Conservation (phyloP, 2,888 invertebrate species). For the Bibio marci region DNA sequence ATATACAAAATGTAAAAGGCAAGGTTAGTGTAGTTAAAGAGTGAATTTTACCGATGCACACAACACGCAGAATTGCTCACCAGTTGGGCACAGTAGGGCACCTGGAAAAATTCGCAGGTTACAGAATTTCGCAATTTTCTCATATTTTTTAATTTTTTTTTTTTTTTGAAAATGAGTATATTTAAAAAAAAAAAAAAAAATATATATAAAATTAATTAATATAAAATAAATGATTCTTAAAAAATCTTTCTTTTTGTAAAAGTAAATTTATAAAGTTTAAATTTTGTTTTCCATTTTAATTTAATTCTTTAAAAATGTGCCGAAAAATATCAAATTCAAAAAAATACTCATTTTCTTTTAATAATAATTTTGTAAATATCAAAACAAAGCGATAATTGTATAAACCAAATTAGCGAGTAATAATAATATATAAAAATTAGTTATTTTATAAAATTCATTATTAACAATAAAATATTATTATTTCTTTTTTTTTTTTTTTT, state of each 20-base stretch:
- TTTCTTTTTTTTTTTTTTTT: too few relatives aligned
- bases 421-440: too few relatives aligned
- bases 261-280: too few relatives aligned
- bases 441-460: too few relatives aligned
- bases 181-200: slow-evolving; percentile 1
- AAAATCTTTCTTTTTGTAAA: too few relatives aligned
- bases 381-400: background rate
- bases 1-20: slow-evolving; percentile 1
- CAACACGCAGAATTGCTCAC: slow-evolving; percentile 91
- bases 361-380: background rate
- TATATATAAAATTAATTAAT: too few relatives aligned
- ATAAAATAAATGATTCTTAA: too few relatives aligned
- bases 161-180: background rate
- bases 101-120: slow-evolving; percentile 35
- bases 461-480: too few relatives aligned
- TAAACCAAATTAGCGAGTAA: background rate
- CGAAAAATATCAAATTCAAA: background rate
- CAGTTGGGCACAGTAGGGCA: slow-evolving; percentile 86
- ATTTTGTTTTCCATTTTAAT: background rate
- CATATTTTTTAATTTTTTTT: slow-evolving; percentile 4
- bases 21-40: slow-evolving; percentile 28
- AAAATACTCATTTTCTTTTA: background rate
- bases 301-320: background rate
- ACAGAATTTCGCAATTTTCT: slow-evolving; percentile 1
- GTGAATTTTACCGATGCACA: slow-evolving; percentile 86